Evolutionary conservation across 2,797 vertebrate genomes (phyloP).

Genomic region (Myotis planiceps): DNA sequence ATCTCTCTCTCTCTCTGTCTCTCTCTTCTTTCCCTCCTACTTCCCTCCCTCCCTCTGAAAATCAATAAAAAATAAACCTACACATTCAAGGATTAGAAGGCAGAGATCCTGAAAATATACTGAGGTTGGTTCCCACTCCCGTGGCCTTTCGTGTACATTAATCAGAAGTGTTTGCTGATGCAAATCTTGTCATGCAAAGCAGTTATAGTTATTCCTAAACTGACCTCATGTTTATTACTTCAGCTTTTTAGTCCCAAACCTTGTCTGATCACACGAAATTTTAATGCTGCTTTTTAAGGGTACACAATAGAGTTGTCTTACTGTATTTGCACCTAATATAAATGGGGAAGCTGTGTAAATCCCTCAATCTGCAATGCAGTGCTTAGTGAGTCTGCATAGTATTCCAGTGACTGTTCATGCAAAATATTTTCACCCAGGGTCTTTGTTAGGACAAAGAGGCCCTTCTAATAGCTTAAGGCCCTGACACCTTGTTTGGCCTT

Average conservation of each 20-base stretch:
- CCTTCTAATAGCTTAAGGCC: constrained; percentile 62
- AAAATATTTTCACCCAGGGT: constrained; percentile 79
- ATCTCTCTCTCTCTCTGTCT: not conserved
- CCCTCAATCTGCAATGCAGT: constrained; percentile 60
- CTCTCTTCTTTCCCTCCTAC: not conserved
- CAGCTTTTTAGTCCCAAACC: constrained; percentile 79
- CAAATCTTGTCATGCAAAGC: constrained; percentile 84
- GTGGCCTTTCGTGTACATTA: constrained; percentile 73
- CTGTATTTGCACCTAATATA: constrained; percentile 53
- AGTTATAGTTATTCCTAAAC: constrained; percentile 79
- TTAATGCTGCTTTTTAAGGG: constrained; percentile 70
- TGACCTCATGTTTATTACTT: constrained; percentile 84
- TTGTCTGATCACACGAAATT: constrained; percentile 68
- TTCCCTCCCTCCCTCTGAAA: not conserved
- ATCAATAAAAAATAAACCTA: constrained; percentile 30
- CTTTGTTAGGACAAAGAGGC: constrained; percentile 74
- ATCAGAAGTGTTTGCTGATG: constrained; percentile 84
- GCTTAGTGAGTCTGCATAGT: constrained; percentile 47
- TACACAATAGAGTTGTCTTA: constrained; percentile 69
- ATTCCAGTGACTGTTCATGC: constrained; percentile 60
- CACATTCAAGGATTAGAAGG: constrained; percentile 74
- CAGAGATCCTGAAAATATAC: constrained; percentile 68
- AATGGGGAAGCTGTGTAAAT: constrained; percentile 5
- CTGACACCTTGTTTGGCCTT: constrained; percentile 60
- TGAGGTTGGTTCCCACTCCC: constrained; percentile 54